Percentiles rank a stretch among this genome's conserved stretches.
Evolutionary conservation across 2,888 invertebrate species (phyloP).

Genomic region (Sarcophaga rosellei): DNA sequence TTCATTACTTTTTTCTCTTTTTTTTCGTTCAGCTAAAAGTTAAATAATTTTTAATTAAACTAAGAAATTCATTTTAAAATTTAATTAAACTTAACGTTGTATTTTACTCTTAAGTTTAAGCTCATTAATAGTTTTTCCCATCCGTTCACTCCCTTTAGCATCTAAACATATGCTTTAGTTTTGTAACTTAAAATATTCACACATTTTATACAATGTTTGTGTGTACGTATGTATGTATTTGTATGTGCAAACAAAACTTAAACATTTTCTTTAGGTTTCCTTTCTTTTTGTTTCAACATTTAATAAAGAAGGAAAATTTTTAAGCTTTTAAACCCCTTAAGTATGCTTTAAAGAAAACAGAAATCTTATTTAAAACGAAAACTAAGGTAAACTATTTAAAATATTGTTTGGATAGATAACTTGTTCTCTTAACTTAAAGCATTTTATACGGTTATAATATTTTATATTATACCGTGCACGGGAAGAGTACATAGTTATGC

Average conservation of each 20-base stretch:
- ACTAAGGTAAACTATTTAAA: not conserved
- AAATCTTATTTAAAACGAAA: not conserved
- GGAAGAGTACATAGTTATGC: too few species aligned
- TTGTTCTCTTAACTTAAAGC: too few species aligned
- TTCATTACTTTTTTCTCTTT: too few species aligned
- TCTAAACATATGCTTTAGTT: conserved; percentile 49
- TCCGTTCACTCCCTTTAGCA: too few species aligned
- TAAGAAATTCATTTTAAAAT: not conserved
- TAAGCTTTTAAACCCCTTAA: conserved; percentile 20
- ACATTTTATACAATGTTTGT: not conserved
- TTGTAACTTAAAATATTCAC: not conserved
- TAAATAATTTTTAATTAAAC: not conserved
- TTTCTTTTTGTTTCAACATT: not conserved
- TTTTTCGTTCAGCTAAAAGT: too few species aligned
- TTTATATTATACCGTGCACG: too few species aligned
- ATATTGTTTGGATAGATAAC: too few species aligned
- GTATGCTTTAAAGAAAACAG: not conserved
- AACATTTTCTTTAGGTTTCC: not conserved
- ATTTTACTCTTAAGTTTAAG: not conserved
- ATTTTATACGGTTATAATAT: too few species aligned
- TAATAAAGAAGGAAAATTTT: not conserved
- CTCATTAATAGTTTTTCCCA: not conserved
- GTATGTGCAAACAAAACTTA: not conserved
- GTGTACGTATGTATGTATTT: too few species aligned
- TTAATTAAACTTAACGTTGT: not conserved